Percentiles rank a stretch among this genome's conserved stretches.
phyloP scores from a whole-genome alignment of 2,797 vertebrate species.

The Darevskia nairensis region DNA sequence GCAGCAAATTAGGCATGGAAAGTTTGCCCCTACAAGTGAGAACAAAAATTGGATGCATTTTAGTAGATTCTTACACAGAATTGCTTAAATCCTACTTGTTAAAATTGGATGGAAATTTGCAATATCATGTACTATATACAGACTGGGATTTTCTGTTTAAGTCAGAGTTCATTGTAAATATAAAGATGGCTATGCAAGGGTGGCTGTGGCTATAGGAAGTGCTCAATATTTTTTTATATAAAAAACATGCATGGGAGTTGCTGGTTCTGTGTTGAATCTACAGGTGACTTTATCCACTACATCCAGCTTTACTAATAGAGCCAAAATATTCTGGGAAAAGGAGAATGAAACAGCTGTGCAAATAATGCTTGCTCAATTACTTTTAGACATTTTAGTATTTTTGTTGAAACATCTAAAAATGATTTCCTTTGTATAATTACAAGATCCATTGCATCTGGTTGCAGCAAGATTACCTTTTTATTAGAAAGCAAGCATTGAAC shows the following conservation, averaged over 20 bases:
- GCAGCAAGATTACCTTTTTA: background rate
- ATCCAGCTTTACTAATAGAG: background rate
- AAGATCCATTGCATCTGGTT: too few species aligned
- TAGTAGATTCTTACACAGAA: background rate
- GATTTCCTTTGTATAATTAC: background rate
- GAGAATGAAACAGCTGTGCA: background rate
- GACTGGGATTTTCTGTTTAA: background rate
- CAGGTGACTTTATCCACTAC: background rate
- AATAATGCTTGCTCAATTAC: background rate
- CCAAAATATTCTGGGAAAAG: background rate
- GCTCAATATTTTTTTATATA: background rate
- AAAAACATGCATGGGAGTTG: background rate
- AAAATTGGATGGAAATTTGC: background rate
- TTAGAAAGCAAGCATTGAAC: background rate
- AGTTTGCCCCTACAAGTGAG: background rate
- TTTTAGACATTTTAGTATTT: background rate
- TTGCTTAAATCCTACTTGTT: background rate
- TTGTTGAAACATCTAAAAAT: background rate
- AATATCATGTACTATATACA: background rate
- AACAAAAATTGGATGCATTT: background rate
- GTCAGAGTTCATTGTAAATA: background rate
- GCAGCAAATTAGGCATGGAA: slow-evolving; percentile 26
- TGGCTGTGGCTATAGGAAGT: background rate
- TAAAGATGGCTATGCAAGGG: background rate
- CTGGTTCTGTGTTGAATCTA: background rate